Percentiles rank a stretch among this genome's conserved stretches.
These are phyloP conservation scores for Eledona agricola DNA, from an alignment of 2,888 invertebrate species.

Conservation along the genomic window DNA sequence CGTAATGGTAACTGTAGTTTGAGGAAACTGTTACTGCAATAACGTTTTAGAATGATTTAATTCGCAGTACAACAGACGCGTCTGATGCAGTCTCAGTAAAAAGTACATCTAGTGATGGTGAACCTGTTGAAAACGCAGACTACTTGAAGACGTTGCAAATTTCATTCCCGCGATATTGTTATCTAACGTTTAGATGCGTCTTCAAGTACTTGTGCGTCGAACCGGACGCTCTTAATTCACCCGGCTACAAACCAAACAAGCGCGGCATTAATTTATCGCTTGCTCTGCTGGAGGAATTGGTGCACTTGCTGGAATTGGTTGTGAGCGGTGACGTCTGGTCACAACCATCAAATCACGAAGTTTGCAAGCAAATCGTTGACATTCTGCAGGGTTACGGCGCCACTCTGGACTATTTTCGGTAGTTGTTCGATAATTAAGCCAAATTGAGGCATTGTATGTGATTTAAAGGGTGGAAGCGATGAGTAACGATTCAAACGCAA, in stretches of 20 bases:
- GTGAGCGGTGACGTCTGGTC: slow-evolving; percentile 67
- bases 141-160: slow-evolving; percentile 61
- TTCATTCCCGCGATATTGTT: slow-evolving; percentile 62
- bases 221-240: slow-evolving; percentile 46
- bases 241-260: no score
- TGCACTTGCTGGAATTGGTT: slow-evolving; percentile 66
- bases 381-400: slow-evolving; percentile 69
- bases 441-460: slow-evolving; percentile 24
- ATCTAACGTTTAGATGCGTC: slow-evolving; percentile 58
- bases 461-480: slow-evolving; percentile 55
- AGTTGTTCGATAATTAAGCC: slow-evolving; percentile 23
- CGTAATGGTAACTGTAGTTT: slow-evolving; percentile 9
- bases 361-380: slow-evolving; percentile 66
- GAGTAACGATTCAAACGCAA: slow-evolving; percentile 51
- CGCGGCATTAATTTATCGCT: slow-evolving; percentile 64
- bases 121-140: slow-evolving; percentile 43
- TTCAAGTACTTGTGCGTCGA: slow-evolving; percentile 55
- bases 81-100: slow-evolving; percentile 21
- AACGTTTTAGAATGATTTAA: slow-evolving; percentile 6
- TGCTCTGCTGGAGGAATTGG: slow-evolving; percentile 63
- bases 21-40: background rate
- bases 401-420: slow-evolving; percentile 66
- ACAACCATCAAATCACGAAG: slow-evolving; percentile 63
- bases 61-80: slow-evolving; percentile 3
- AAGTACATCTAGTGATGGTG: slow-evolving; percentile 14